These are phyloP conservation scores for Gambelia wislizenii DNA, from an alignment of 2,797 vertebrate species.

Conservation along the genomic window DNA sequence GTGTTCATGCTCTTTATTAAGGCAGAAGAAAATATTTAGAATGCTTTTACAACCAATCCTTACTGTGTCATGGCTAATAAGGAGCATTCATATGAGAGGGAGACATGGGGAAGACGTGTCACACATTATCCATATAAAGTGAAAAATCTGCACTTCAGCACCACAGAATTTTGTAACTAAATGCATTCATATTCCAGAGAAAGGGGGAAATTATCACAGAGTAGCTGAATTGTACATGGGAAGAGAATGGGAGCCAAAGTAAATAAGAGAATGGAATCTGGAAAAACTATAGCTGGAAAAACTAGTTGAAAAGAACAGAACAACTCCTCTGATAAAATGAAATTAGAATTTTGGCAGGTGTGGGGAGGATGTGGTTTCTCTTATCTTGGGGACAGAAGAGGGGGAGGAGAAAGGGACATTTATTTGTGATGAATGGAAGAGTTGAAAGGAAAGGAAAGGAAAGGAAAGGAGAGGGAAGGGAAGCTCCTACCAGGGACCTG, in stretches of 20 bases:
- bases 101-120: not conserved
- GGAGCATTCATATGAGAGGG: not conserved
- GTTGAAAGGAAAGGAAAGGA: not conserved
- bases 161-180: not conserved
- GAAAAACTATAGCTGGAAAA: constrained; percentile 14
- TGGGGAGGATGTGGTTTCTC: not conserved
- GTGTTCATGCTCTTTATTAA: not conserved
- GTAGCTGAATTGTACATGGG: too few relatives aligned
- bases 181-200: not conserved
- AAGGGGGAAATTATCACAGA: not conserved
- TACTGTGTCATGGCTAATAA: too few relatives aligned
- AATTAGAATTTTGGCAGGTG: not conserved
- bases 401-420: not conserved
- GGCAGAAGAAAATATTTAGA: not conserved
- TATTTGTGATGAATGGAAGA: rapidly evolving
- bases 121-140: not conserved
- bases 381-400: not conserved
- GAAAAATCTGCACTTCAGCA: not conserved
- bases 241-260: not conserved
- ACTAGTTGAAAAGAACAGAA: constrained; percentile 31
- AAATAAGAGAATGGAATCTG: not conserved
- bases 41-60: not conserved
- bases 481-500: not conserved
- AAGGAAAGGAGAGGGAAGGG: not conserved
- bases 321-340: not conserved